Evolutionary conservation across 2,113 vertebrate species (phyloP), one percentile per base, ranked within the genome.

Genomic region (Octodon degus): DNA sequence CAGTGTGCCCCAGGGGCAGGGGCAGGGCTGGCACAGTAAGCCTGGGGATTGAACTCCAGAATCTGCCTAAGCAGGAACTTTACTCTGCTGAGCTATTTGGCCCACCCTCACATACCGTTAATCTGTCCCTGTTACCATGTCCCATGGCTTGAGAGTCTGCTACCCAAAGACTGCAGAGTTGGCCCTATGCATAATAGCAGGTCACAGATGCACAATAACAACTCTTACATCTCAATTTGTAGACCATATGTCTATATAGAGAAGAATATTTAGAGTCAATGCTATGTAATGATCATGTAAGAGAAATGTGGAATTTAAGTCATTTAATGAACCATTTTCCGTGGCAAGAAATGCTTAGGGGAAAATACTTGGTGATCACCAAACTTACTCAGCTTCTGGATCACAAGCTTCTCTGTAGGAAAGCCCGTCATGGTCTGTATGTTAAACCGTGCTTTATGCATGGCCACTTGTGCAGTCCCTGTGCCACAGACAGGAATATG

Each of bases 311-410:
- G 53, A 95, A 74, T 82, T 30, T 86, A 91, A 84, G 27, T 70
- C 47, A 24, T 87, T 94, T 77, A 91, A 24, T 93, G 79, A 93
- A 74, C 22, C 70, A 92, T 40, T 88, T 93, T 88, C 67, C 74
- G 55, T 72, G 62, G 37, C 82, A 40, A 27, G 32, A 34, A 79
- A 77, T 82, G 60, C 84, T 89, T 58, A 96, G 34, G 58, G 77
- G 20, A 5, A 88, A 77, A 32, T 95, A 92, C 47, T 74, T 80
- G 67, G 47, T 37, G 37, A 68, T 67, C 53, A 77, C 62, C 84
- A 81, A 62, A 70, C 11, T 79, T 12, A 53, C 17, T 63, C 32
- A 74, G 20, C 17, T 90, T 83, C 53, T 63, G 60, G 40, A 19
- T 19, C 24, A 40, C 19, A 65, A 16, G 27, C 17, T 82, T 65